These are phyloP conservation scores for Helostoma temminkii DNA, from an alignment of 2,797 vertebrate genomes.

Conservation along the genomic window DNA sequence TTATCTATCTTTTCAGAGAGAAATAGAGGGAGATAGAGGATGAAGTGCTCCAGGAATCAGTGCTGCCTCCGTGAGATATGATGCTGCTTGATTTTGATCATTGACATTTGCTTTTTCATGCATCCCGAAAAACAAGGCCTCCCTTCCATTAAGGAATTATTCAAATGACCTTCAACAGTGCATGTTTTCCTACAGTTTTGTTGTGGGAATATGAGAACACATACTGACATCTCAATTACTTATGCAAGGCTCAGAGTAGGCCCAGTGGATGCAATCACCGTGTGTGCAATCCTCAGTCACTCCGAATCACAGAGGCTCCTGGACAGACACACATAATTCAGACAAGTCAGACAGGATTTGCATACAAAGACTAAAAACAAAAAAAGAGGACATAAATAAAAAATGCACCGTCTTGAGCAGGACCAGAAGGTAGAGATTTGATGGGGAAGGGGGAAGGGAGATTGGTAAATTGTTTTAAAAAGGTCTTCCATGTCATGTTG, in stretches of 20 bases:
- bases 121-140: conserved; percentile 83
- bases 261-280: conserved; percentile 86
- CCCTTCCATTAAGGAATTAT: conserved; percentile 86
- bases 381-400: conserved; percentile 75
- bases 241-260: conserved; percentile 86
- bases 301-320: conserved; percentile 81
- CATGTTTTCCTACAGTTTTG: conserved; percentile 85
- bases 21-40: conserved; percentile 71
- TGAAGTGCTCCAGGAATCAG: conserved; percentile 81
- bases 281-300: conserved; percentile 85
- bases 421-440: conserved; percentile 55
- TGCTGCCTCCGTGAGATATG: conserved; percentile 82
- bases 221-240: conserved; percentile 88
- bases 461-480: conserved; percentile 73
- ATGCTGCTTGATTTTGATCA: conserved; percentile 86
- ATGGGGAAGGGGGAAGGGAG: conserved; percentile 30
- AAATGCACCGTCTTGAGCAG: conserved; percentile 71
- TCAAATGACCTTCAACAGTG: conserved; percentile 87
- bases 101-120: conserved; percentile 87
- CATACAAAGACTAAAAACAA: conserved; percentile 83
- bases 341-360: conserved; percentile 85
- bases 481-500: conserved; percentile 71
- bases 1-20: conserved; percentile 81
- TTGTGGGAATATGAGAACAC: conserved; percentile 85
- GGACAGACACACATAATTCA: conserved; percentile 86